phyloP scores from a whole-genome alignment of 2,888 invertebrate species.

The Ctenicera cuprea region DNA sequence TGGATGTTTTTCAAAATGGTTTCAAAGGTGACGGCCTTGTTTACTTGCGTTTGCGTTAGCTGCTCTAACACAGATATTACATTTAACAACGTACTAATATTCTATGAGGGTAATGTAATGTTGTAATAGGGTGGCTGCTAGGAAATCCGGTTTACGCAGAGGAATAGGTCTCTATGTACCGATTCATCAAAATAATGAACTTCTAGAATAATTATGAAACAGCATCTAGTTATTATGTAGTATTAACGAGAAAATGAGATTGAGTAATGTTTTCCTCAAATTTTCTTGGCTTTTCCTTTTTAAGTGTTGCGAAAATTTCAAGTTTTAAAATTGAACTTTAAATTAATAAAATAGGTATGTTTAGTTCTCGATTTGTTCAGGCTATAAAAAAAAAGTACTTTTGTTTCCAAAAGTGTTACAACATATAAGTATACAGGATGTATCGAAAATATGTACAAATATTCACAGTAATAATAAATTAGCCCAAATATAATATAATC shows the following conservation, averaged over 20 bases:
- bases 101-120: conserved; percentile 9
- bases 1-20: conserved; percentile 35
- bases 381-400: no score
- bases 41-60: conserved; percentile 6
- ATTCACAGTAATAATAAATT: no score
- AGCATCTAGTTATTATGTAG: not conserved
- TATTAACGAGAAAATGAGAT: not conserved
- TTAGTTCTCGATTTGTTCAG: no score
- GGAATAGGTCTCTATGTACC: conserved; percentile 17
- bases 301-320: not conserved
- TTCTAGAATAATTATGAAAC: conserved; percentile 13
- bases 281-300: no score
- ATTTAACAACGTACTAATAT: conserved; percentile 23
- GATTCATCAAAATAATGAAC: conserved; percentile 28
- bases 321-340: no score
- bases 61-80: conserved; percentile 19
- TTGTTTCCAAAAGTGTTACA: no score
- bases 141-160: conserved; percentile 1
- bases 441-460: no score
- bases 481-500: no score
- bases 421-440: no score
- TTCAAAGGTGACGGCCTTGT: conserved; percentile 40
- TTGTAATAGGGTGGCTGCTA: conserved; percentile 19
- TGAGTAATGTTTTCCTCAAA: not conserved
- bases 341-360: no score